Evolutionary conservation across 2,113 vertebrate species (phyloP).

Genomic region (Lagopus muta): DNA sequence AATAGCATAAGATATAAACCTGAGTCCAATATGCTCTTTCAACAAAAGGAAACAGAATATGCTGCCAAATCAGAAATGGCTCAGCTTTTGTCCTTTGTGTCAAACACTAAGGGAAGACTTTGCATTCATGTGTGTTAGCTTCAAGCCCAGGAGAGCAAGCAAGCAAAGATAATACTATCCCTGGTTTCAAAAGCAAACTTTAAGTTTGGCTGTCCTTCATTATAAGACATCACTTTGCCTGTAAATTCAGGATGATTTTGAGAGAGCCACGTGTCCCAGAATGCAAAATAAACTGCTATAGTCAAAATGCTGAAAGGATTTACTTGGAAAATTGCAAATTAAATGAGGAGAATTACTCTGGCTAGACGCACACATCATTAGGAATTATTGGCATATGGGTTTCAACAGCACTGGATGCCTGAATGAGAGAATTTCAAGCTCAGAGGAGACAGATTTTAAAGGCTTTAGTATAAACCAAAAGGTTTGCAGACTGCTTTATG

Average conservation of each 20-base stretch:
- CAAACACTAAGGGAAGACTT: not conserved
- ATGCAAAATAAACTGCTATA: constrained; percentile 57
- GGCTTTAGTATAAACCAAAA: constrained; percentile 68
- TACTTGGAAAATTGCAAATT: constrained; percentile 71
- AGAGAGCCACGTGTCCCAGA: constrained; percentile 39
- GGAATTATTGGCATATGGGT: constrained; percentile 66
- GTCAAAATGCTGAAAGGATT: constrained; percentile 69
- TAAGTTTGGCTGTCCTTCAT: constrained; percentile 7
- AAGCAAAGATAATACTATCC: not conserved
- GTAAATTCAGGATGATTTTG: constrained; percentile 13
- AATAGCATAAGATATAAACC: not conserved
- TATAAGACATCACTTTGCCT: not conserved
- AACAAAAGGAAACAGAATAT: not conserved
- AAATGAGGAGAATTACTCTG: constrained; percentile 72
- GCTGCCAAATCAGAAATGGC: not conserved
- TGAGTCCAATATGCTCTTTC: not conserved
- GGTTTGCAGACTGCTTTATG: constrained; percentile 61
- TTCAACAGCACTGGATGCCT: constrained; percentile 55
- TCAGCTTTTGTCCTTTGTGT: constrained; percentile 11
- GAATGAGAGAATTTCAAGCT: constrained; percentile 61
- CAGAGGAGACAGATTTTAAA: constrained; percentile 65
- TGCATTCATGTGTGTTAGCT: not conserved
- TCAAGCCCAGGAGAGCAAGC: not conserved
- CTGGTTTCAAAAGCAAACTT: constrained; percentile 25
- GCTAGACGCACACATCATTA: constrained; percentile 72